Evolutionary conservation across 1,140 invertebrate genomes (phyloP).

Genomic region (Himalopsyche phryganea): DNA sequence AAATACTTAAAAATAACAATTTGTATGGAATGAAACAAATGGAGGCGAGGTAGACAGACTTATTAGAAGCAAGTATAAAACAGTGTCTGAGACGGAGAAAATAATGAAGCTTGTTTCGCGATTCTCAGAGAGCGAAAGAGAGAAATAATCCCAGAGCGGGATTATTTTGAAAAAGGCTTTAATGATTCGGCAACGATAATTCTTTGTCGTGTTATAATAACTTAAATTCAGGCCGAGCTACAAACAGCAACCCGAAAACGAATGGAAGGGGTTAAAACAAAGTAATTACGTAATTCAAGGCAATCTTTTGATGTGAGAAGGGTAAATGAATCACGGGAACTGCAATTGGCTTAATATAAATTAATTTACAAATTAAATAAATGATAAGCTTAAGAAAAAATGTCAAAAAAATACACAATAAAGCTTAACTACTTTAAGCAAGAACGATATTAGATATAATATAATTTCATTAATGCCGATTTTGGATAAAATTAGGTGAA

Average conservation of each 20-base stretch:
- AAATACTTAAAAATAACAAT: constrained; percentile 21
- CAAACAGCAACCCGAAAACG: background rate
- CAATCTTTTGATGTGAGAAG: no score
- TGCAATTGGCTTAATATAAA: no score
- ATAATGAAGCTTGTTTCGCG: background rate
- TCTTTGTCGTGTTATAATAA: constrained; percentile 32
- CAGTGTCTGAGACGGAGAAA: constrained; percentile 15
- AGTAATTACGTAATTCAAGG: background rate
- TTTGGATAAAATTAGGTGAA: no score
- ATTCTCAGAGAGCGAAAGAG: background rate
- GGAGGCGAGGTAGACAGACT: constrained; percentile 5
- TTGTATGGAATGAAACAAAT: constrained; percentile 19
- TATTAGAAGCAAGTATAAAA: constrained; percentile 14
- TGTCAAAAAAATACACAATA: no score
- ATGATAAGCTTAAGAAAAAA: no score
- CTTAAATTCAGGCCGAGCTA: constrained; percentile 11
- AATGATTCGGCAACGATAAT: constrained; percentile 32
- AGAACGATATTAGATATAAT: no score
- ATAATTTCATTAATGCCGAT: no score
- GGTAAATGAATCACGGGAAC: no score
- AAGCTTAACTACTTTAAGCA: no score
- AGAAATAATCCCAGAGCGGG: constrained; percentile 22
- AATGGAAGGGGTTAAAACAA: background rate
- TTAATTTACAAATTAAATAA: no score
- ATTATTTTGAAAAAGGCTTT: constrained; percentile 31